phyloP scores from a whole-genome alignment of 2,888 invertebrate genomes.

The Dasysyrphus albostriatus region DNA sequence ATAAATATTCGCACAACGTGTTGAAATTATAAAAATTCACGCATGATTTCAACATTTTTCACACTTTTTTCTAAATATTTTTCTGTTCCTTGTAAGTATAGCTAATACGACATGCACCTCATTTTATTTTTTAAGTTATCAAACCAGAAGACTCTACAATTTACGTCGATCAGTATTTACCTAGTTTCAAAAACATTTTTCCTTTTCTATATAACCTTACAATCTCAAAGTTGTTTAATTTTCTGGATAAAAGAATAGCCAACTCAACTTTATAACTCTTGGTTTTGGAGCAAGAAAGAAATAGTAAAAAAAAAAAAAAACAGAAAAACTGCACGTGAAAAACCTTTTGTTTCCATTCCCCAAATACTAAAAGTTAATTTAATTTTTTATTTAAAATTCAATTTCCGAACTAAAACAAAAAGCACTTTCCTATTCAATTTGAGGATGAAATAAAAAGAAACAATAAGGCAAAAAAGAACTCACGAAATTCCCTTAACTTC shows the following conservation, averaged over 20 bases:
- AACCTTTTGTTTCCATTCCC: slow-evolving; percentile 74
- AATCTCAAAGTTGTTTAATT: slow-evolving; percentile 27
- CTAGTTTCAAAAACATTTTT: not conserved
- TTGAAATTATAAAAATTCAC: too few species aligned
- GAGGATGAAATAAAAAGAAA: slow-evolving; percentile 67
- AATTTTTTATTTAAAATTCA: slow-evolving; percentile 83
- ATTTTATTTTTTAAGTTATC: not conserved
- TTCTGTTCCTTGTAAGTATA: too few species aligned
- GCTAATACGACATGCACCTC: too few species aligned
- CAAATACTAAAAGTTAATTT: slow-evolving; percentile 82
- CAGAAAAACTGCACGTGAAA: slow-evolving; percentile 52
- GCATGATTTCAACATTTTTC: too few species aligned
- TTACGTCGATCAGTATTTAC: slow-evolving; percentile 2
- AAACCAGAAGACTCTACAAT: not conserved
- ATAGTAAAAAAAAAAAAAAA: slow-evolving; percentile 1
- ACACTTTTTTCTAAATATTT: too few species aligned
- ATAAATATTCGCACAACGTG: too few species aligned
- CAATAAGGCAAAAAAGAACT: slow-evolving; percentile 43
- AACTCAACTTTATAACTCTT: slow-evolving; percentile 30
- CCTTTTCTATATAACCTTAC: slow-evolving; percentile 7
- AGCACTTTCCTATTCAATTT: slow-evolving; percentile 78
- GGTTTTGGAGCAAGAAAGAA: not conserved
- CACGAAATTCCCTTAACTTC: slow-evolving; percentile 49
- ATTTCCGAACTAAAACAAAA: slow-evolving; percentile 83
- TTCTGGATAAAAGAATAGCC: slow-evolving; percentile 29